A percentile compares a stretch with the other conserved stretches of the same genome.
These are phyloP conservation scores for Drosophila meridiana DNA, from an alignment of 2,888 invertebrate species.

Conservation along the genomic window DNA sequence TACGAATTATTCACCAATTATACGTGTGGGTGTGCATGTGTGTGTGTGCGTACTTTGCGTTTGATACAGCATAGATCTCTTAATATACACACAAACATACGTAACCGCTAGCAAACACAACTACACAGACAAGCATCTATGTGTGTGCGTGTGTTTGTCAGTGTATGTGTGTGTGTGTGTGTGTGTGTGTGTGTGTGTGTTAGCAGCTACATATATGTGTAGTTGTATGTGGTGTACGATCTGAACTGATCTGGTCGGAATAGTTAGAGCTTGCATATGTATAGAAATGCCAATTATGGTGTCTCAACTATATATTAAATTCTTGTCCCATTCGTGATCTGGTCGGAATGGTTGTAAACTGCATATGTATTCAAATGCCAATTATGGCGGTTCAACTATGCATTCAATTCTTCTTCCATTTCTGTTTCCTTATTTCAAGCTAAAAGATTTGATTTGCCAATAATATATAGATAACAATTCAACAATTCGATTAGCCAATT, in stretches of 20 bases:
- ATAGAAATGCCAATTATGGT: conserved; percentile 60
- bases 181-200: background rate
- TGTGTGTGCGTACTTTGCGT: conserved; percentile 10
- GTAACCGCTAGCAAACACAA: background rate
- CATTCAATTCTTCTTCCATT: conserved; percentile 9
- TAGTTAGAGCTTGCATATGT: conserved; percentile 29
- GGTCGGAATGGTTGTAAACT: conserved; percentile 9
- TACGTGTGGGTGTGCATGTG: conserved; percentile 13
- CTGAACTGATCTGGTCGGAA: conserved; percentile 8
- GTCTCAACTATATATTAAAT: conserved; percentile 22
- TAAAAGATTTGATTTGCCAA: conserved; percentile 25
- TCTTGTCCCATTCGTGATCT: conserved; percentile 10
- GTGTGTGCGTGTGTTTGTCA: background rate
- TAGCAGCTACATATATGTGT: background rate
- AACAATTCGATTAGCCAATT: conserved; percentile 10
- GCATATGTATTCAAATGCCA: conserved; percentile 57
- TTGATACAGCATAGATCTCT: conserved; percentile 1
- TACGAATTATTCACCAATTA: conserved; percentile 19
- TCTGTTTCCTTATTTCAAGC: conserved; percentile 15
- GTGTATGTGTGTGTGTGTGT: background rate
- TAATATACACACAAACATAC: conserved; percentile 6
- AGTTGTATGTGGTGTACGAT: conserved; percentile 5
- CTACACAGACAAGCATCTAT: background rate
- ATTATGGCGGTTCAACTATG: conserved; percentile 43
- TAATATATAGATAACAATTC: background rate